Percentiles rank a stretch among this genome's conserved stretches.
Evolutionary conservation across 2,797 vertebrate genomes (phyloP).

Genomic region (Phalanger gymnotis): DNA sequence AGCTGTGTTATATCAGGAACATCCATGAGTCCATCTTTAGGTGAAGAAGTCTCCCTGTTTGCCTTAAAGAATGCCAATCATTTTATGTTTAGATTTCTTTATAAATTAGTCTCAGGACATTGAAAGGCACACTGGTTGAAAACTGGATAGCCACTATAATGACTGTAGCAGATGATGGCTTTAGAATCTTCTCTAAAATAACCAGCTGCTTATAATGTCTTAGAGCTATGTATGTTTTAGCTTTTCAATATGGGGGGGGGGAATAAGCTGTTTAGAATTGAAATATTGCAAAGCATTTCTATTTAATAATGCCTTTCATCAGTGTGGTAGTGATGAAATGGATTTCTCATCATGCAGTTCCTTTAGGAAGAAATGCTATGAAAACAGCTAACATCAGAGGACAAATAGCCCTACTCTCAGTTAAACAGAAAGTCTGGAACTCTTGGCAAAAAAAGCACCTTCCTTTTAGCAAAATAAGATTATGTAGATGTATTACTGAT

Average conservation of each 20-base stretch:
- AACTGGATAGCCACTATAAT: background rate
- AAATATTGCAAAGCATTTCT: background rate
- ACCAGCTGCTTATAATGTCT: background rate
- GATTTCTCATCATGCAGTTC: background rate
- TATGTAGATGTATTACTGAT: background rate
- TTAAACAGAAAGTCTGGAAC: background rate
- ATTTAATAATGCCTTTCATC: background rate
- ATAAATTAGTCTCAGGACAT: constrained; percentile 1
- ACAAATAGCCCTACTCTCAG: background rate
- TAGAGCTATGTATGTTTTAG: background rate
- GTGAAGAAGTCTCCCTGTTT: constrained; percentile 31
- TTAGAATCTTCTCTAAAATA: background rate
- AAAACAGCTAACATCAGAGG: background rate
- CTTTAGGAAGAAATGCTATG: background rate
- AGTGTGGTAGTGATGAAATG: background rate
- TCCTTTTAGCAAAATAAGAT: background rate
- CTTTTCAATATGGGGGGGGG: background rate
- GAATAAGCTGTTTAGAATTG: background rate
- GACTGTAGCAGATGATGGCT: background rate
- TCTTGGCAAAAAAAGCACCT: background rate
- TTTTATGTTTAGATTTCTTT: constrained; percentile 55
- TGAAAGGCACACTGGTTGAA: background rate
- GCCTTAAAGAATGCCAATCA: constrained; percentile 46
- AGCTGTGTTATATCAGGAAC: background rate
- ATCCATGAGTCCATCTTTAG: background rate